Base-by-base conservation (phyloP, 92 coral and sea anemone genomes). In the Muricea muricata region DNA sequence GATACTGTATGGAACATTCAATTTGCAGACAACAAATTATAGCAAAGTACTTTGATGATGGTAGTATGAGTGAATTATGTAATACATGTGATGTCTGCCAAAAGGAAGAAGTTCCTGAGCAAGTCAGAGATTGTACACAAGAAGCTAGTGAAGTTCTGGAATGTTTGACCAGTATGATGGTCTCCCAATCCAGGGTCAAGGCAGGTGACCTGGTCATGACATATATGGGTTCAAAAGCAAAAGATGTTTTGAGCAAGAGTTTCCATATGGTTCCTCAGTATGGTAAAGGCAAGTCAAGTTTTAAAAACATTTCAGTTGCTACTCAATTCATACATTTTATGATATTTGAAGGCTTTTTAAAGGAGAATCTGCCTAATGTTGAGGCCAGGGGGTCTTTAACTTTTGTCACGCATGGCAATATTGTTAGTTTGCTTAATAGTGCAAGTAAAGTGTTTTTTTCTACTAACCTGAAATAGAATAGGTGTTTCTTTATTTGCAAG, bases 211-310 rank as follows among this genome's bases (percentile, higher is more conserved):
- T 85, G 65, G 88, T 80, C 58, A 75, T 85, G 83, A 84, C 87
- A 11, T 83, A 48, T 52, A 83, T 73, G 88, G 83, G 88, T 11
- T 84, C 88, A 48, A 83, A 77, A 80, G 89, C 89, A 69, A 85
- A 85, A 32, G 52, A 39, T 8, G 35, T 85, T 9, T 23, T 32
- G 20, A 40, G 26, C 4, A 80, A 85, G 21, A 45, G 57, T 0
- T 85, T 85, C 25, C 78, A 85, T 46, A 42, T 65, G 40, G 84
- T 75, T 34, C 37, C 89, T 60, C 89, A 85, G 78, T 85, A 85
- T 85, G 84, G 84, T 7, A 75, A 85, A 57, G 89, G 89, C 13
- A 85, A 76, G 65, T 42, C 21, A 29, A 58, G 48, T 21, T 85
- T 85, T 28, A 11, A 34, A 46, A 85, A 76, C 69, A 47, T 32